phyloP scores from a whole-genome alignment of 2,113 vertebrate species.

The Theropithecus gelada region DNA sequence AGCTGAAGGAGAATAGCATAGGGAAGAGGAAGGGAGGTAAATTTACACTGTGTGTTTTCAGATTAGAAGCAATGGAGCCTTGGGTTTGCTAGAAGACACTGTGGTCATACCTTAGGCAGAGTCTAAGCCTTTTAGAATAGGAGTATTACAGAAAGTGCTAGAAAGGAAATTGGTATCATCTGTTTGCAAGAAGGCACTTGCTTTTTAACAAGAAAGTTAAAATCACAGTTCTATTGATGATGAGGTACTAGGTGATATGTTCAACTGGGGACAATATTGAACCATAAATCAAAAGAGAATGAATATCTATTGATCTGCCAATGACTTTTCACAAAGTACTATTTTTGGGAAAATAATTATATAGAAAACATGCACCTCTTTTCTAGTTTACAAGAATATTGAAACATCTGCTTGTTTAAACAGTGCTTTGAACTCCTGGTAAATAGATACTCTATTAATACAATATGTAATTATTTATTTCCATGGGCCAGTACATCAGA shows the following conservation, averaged over 20 bases:
- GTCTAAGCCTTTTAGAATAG: not conserved
- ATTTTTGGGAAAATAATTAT: constrained; percentile 11
- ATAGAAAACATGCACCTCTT: not conserved
- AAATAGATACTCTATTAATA: constrained; percentile 53
- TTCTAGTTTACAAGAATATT: constrained; percentile 22
- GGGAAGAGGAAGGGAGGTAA: not conserved
- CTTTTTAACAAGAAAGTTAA: not conserved
- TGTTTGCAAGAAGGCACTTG: not conserved
- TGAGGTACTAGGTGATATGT: not conserved
- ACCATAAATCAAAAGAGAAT: not conserved
- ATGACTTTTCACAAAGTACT: not conserved
- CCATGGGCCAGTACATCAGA: constrained; percentile 65
- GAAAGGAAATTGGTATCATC: not conserved
- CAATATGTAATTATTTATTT: constrained; percentile 73
- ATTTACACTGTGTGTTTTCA: not conserved
- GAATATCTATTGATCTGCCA: not conserved
- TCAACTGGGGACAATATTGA: not conserved
- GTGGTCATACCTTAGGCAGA: not conserved
- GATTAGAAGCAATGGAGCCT: not conserved
- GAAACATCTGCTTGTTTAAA: constrained; percentile 25
- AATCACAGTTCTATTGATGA: not conserved
- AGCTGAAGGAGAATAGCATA: not conserved
- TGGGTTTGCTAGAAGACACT: not conserved
- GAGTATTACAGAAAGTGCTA: not conserved
- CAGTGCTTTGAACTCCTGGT: constrained; percentile 15